Evolutionary conservation across 1,140 invertebrate genomes (phyloP), one percentile per base, ranked within the genome.

Genomic region (Drosophila tropicalis): DNA sequence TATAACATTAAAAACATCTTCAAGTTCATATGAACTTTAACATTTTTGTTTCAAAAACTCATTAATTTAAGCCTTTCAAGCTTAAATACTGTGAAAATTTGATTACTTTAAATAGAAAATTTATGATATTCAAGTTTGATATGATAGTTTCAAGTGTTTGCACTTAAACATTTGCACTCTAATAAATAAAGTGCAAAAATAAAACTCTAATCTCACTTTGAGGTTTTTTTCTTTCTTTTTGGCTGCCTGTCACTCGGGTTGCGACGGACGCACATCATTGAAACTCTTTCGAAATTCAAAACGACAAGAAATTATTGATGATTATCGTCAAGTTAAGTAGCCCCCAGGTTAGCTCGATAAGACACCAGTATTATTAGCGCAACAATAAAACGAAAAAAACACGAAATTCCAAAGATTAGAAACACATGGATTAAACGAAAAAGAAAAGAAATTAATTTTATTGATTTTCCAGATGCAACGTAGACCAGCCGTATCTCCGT

Each of bases 61-160:
- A n/a, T n/a, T n/a, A n/a, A n/a, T n/a, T n/a, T n/a, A n/a, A n/a
- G n/a, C n/a, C n/a, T n/a, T n/a, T 22, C 3, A 22, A 22, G 22
- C 22, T 22, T 22, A 22, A 22, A 22, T 22, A 22, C 22, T 22
- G 3, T 34, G 6, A 6, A 34, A 34, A 10, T 36, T 36, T 39
- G 3, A 13, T 12, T 39, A 2, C 10, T 39, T 12, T 3, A 39
- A 39, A 9, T 39, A 3, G 36, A 39, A 47, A 47, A 47, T 51
- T 4, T 51, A 51, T 10, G 4, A 12, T 51, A 51, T 22, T 51
- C 6, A 47, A 29, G 15, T 47, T 17, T 19, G 44, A 22, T 22
- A 51, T 22, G 44, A 22, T 51, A 51, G 44, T 51, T 51, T 51
- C 17, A 51, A 51, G 44, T 51, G 17, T 51, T 51, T 22, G 44